Evolutionary conservation across 30 jellyfish, hydroid and myxozoan genomes (phyloP).

Genomic region (Aurelia sp.): DNA sequence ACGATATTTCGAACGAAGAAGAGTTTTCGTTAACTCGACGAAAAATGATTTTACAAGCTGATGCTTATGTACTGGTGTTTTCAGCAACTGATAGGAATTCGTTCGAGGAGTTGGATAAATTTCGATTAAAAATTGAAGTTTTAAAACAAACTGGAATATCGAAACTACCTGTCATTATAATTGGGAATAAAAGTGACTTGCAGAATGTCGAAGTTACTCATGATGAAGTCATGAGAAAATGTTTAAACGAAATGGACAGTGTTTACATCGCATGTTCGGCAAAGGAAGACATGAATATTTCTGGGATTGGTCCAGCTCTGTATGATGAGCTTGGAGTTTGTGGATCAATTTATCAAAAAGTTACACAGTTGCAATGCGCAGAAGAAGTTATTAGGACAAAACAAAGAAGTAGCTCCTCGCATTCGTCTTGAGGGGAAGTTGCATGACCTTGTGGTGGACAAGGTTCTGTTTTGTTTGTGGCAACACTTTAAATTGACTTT

Average conservation of each 20-base stretch:
- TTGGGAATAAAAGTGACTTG: constrained; percentile 51
- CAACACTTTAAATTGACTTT: too few species aligned
- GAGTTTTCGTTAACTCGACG: constrained; percentile 29
- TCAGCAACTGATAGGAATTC: constrained; percentile 45
- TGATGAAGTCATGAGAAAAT: constrained; percentile 18
- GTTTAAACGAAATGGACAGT: constrained; percentile 48
- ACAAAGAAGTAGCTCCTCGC: background rate
- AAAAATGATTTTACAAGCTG: constrained; percentile 24
- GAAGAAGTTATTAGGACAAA: constrained; percentile 16
- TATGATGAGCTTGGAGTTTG: constrained; percentile 52
- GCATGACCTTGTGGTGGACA: too few species aligned
- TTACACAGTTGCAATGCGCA: constrained; percentile 14
- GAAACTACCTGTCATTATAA: constrained; percentile 33
- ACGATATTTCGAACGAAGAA: constrained; percentile 29
- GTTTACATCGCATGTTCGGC: constrained; percentile 39
- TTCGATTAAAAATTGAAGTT: constrained; percentile 24
- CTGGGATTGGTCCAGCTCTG: constrained; percentile 12
- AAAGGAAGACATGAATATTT: constrained; percentile 11
- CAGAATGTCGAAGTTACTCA: background rate
- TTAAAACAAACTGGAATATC: constrained; percentile 5
- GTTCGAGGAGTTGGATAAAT: constrained; percentile 25
- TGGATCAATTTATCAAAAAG: constrained; percentile 24
- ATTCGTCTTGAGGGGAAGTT: too few species aligned
- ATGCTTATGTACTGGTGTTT: constrained; percentile 49
- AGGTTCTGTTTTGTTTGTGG: too few species aligned